Evolutionary conservation across 2,888 invertebrate species (phyloP), one percentile per base, ranked within the genome.

Genomic region (Drosophila neutralis): DNA sequence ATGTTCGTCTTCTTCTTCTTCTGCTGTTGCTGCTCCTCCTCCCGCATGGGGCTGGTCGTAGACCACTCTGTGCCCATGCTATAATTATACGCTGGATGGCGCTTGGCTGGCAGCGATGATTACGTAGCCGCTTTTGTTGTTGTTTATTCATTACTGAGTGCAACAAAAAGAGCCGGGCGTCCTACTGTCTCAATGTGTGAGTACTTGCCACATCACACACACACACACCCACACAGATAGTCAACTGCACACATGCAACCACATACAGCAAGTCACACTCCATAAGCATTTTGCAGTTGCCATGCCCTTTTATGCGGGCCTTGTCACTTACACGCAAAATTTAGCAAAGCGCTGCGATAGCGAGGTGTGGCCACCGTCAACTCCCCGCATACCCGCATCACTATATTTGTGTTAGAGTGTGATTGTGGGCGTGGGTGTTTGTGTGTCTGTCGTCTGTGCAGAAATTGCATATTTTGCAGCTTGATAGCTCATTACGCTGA

Each of bases 401-500:
- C 15, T 36, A 27, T 42, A 36, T 33, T 52, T 49, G 18, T 48
- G 24, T 52, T 29, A 56, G 38, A 29, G 18, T 31, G 24, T 52
- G 10, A 51, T 24, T 45, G 52, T 67, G 24, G 27, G 35, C 61
- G 54, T 52, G 45, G 38, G 38, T 48, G 29, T 48, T 59, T 59
- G 40, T 29, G 42, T 35, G 53, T 49, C 73, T 83, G 45, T 83
- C 73, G 86, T 80, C 45, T 77, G 83, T 73, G 73, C 85, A 77
- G 69, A 90, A 87, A 90, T 84, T 90, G 89, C 90, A 88, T 86
- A 88, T 85, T 90, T 89, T 90, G 83, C 79, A 89, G 81, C 87
- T 89, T 89, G 90, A 90, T 90, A 90, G 91, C 91, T 90, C 87
- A 88, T 90, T 88, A 88, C 81, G 83, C 83, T 76, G 88, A 78